phyloP scores from a whole-genome alignment of 2,113 vertebrate species.

The Carassius gibelio region DNA sequence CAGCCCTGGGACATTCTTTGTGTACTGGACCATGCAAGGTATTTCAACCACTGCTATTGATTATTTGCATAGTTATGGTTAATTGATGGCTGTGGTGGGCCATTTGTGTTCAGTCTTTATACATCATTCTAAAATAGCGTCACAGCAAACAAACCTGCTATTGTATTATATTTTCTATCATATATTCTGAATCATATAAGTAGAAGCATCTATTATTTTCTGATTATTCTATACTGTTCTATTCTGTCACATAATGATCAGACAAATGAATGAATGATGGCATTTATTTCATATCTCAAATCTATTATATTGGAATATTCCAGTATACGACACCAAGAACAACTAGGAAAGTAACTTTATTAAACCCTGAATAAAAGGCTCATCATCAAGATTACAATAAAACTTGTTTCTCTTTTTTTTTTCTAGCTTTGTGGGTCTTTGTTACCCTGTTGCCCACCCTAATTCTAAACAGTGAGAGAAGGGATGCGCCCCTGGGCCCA shows the following conservation, averaged over 20 bases:
- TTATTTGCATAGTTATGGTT: slow-evolving; percentile 29
- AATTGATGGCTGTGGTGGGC: not conserved
- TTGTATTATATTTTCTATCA: not conserved
- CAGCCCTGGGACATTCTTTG: slow-evolving; percentile 76
- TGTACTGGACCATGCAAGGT: slow-evolving; percentile 84
- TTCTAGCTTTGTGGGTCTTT: slow-evolving; percentile 79
- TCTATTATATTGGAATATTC: not conserved
- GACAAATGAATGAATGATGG: too few relatives aligned
- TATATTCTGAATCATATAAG: not conserved
- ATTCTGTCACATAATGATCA: not conserved
- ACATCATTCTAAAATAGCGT: not conserved
- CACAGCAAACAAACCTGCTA: not conserved
- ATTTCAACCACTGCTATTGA: slow-evolving; percentile 45
- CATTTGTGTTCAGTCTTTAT: not conserved
- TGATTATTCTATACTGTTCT: not conserved
- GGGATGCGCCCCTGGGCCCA: slow-evolving; percentile 69
- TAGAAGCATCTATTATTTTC: not conserved
- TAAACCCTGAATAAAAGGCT: not conserved
- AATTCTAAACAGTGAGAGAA: slow-evolving; percentile 76
- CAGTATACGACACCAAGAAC: not conserved
- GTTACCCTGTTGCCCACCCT: slow-evolving; percentile 81
- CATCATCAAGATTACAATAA: not conserved
- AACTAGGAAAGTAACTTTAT: not conserved
- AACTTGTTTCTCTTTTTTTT: not conserved
- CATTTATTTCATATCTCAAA: not conserved